Evolutionary conservation across 2,797 vertebrate genomes (phyloP).

Genomic region (Craterocephalus amniculus): DNA sequence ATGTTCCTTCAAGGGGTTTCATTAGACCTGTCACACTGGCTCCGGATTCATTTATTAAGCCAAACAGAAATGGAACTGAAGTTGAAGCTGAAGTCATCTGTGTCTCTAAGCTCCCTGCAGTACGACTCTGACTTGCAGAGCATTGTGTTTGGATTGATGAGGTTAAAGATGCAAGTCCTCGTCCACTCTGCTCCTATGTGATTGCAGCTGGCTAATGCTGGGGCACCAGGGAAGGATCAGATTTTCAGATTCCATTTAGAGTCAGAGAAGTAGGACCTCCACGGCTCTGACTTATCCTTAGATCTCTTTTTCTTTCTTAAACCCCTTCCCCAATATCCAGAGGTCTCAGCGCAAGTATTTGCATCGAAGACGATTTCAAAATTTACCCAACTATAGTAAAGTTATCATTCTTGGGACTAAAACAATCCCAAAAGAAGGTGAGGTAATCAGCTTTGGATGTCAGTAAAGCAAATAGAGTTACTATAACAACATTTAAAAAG

Average conservation of each 20-base stretch:
- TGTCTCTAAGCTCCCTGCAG: conserved; percentile 53
- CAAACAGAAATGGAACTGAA: conserved; percentile 37
- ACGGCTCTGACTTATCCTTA: conserved; percentile 43
- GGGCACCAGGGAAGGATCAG: conserved; percentile 36
- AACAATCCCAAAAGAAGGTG: conserved; percentile 39
- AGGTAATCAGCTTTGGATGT: conserved; percentile 67
- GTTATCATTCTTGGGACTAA: conserved; percentile 60
- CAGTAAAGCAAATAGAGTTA: conserved; percentile 63
- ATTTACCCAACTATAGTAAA: conserved; percentile 57
- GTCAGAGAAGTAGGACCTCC: conserved; percentile 46
- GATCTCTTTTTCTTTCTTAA: conserved; percentile 27
- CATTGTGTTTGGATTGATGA: conserved; percentile 62
- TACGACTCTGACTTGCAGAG: conserved; percentile 47
- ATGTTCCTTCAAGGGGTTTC: conserved; percentile 4
- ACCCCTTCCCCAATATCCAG: conserved; percentile 26
- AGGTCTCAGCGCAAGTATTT: conserved; percentile 56
- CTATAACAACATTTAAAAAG: conserved; percentile 76
- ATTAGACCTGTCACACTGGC: conserved; percentile 32
- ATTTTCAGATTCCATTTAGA: conserved; percentile 55
- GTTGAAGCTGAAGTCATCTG: conserved; percentile 60
- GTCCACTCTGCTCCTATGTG: conserved; percentile 54
- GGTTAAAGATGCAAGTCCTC: conserved; percentile 63
- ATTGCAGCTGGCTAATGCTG: conserved; percentile 67
- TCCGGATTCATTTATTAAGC: conserved; percentile 47
- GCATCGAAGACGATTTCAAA: conserved; percentile 60